Percentiles rank a stretch among this genome's conserved stretches.
phyloP scores from a whole-genome alignment of 2,888 invertebrate genomes.

The Leucoptera coffeella region DNA sequence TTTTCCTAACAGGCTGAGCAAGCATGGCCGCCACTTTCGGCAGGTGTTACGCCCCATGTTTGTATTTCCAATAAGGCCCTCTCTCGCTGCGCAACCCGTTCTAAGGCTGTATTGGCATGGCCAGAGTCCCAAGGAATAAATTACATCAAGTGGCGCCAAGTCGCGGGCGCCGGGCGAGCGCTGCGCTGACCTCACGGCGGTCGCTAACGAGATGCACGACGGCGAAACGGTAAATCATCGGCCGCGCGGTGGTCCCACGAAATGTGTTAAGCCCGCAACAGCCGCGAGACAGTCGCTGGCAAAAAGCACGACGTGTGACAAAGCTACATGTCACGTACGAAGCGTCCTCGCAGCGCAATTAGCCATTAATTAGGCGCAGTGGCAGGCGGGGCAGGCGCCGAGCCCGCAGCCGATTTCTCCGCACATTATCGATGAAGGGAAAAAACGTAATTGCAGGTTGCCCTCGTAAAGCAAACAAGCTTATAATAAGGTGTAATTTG shows the following conservation, averaged over 20 bases:
- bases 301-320: too few species aligned
- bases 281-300: too few species aligned
- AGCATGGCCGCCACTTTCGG: conserved; percentile 24
- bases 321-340: too few species aligned
- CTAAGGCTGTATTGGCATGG: conserved; percentile 6
- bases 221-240: conserved; percentile 44
- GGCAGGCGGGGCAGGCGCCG: conserved; percentile 40
- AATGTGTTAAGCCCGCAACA: conserved; percentile 46
- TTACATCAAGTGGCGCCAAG: conserved; percentile 39
- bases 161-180: conserved; percentile 42
- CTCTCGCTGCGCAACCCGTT: conserved; percentile 9
- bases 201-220: conserved; percentile 47
- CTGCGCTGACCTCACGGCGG: conserved; percentile 36
- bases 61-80: conserved; percentile 19
- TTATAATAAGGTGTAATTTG: conserved; percentile 54
- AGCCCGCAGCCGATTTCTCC: conserved; percentile 42
- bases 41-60: conserved; percentile 43
- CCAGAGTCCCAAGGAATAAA: conserved; percentile 27
- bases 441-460: conserved; percentile 51
- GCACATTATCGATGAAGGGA: conserved; percentile 47
- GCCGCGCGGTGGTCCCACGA: conserved; percentile 31
- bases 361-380: too few species aligned
- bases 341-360: conserved; percentile 15
- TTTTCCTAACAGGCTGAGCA: conserved; percentile 12
- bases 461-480: conserved; percentile 54